Evolutionary conservation across 2,888 invertebrate genomes (phyloP).

Genomic region (Eueremaeus valkanovi): DNA sequence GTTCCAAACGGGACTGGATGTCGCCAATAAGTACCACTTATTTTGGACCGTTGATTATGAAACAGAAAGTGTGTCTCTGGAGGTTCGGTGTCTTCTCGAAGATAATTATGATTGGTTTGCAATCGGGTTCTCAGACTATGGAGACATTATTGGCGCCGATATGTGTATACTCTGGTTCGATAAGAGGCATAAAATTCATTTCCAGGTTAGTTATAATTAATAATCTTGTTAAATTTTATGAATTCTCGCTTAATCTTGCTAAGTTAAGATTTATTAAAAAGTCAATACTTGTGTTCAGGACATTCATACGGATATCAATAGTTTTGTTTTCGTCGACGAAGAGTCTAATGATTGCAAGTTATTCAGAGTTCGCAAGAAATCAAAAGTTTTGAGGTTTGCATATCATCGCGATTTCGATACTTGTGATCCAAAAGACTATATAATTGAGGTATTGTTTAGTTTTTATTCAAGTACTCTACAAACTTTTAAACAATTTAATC

Average conservation of each 20-base stretch:
- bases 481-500: too few species aligned
- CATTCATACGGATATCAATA: slow-evolving; percentile 64
- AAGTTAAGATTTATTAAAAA: neutral
- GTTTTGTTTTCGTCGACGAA: slow-evolving; percentile 63
- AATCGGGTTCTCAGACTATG: slow-evolving; percentile 78
- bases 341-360: slow-evolving; percentile 67
- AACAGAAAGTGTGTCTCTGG: slow-evolving; percentile 51
- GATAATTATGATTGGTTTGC: slow-evolving; percentile 64
- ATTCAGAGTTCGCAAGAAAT: slow-evolving; percentile 56
- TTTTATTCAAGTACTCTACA: neutral
- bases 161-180: slow-evolving; percentile 75
- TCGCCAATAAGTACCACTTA: slow-evolving; percentile 48
- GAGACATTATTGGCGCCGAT: slow-evolving; percentile 68
- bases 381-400: slow-evolving; percentile 65
- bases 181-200: slow-evolving; percentile 55
- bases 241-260: too few species aligned
- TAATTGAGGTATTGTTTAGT: slow-evolving; percentile 62
- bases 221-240: too few species aligned
- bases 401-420: slow-evolving; percentile 78
- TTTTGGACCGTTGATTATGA: slow-evolving; percentile 58
- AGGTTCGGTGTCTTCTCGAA: slow-evolving; percentile 53
- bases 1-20: slow-evolving; percentile 45
- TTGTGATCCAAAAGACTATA: slow-evolving; percentile 68
- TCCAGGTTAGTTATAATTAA: slow-evolving; percentile 54
- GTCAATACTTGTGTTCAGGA: slow-evolving; percentile 58